A percentile compares a stretch with the other conserved stretches of the same genome.
Conservation (phyloP, 2,797 vertebrate genomes). For the Pelobates cultripes region DNA sequence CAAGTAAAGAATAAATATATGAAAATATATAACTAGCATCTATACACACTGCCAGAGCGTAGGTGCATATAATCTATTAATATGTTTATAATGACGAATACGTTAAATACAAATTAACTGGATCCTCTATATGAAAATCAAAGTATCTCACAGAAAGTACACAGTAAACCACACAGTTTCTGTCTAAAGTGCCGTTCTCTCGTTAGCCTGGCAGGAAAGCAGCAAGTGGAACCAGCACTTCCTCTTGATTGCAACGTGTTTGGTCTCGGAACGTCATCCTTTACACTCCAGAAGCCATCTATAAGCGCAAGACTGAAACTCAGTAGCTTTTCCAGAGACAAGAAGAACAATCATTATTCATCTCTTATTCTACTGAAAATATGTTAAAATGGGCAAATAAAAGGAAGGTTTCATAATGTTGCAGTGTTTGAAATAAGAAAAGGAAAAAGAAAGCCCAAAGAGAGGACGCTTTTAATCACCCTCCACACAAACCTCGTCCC, state of each 20-base stretch:
- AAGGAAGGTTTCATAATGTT: constrained; percentile 66
- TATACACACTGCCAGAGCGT: too few species aligned
- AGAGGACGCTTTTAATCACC: constrained; percentile 86
- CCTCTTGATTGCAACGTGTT: not conserved
- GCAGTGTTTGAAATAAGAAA: constrained; percentile 67
- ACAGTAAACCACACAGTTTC: too few species aligned
- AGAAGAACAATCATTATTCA: constrained; percentile 53
- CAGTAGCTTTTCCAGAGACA: constrained; percentile 14
- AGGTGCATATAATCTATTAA: too few species aligned
- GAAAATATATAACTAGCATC: too few species aligned
- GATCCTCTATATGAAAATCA: too few species aligned
- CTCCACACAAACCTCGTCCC: constrained; percentile 87
- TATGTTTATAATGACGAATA: too few species aligned
- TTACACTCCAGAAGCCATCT: not conserved
- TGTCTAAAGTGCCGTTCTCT: too few species aligned
- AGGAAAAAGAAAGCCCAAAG: constrained; percentile 68
- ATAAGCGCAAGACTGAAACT: constrained; percentile 9
- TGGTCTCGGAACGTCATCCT: not conserved
- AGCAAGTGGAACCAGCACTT: too few species aligned
- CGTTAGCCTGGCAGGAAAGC: too few species aligned
- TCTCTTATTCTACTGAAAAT: constrained; percentile 66
- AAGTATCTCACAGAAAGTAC: too few species aligned
- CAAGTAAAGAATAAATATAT: too few species aligned
- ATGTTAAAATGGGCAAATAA: constrained; percentile 66
- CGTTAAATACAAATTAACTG: too few species aligned